Evolutionary conservation across 1,140 invertebrate genomes (phyloP), one percentile per base, ranked within the genome.

Genomic region (Scaptomyza montana): DNA sequence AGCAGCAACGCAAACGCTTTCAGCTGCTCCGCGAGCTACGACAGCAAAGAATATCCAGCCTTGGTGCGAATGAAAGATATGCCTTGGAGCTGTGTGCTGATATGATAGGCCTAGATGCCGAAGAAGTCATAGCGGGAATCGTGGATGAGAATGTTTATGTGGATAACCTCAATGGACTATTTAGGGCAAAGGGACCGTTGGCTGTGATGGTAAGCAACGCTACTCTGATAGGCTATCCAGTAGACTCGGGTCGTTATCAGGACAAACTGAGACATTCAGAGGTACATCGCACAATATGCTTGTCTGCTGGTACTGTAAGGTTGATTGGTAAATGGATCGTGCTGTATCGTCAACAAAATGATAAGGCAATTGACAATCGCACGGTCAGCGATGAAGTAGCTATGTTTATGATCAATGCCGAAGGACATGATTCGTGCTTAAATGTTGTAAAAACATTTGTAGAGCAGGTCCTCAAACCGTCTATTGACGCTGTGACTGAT

Each of bases 31-130:
- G 77, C 7, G 80, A 89, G 61, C 60, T 73, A 50, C 76, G 84
- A 0, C 84, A 89, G 25, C 78, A 89, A 43, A 56, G 80, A n/a
- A 61, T 89, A 5, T 85, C 80, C 3, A 73, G 70, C 16, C 50
- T 89, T 30, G 84, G 84, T 5, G 91, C 93, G 6, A 93, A 93
- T 19, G 94, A 95, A 74, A 93, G 93, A 64, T 94, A 94, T 81
- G 86, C 96, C 10, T 91, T 96, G 45, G 95, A 95, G 74, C 93
- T 94, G 62, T 93, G 93, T 36, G 94, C 94, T n/a, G 91, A 93
- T 16, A 91, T 95, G 55, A 90, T 94, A 50, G 93, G 94, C 73
- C 90, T 93, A 46, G 92, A 94, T 3, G 73, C 91, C 16, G 93
- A 94, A 36, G 93, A 94, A 65, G 91, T 96, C 0, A 92, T 95